Percentiles rank a stretch among this genome's conserved stretches.
phyloP scores from a whole-genome alignment of 2,797 vertebrate genomes.

The Myotis pilosus region DNA sequence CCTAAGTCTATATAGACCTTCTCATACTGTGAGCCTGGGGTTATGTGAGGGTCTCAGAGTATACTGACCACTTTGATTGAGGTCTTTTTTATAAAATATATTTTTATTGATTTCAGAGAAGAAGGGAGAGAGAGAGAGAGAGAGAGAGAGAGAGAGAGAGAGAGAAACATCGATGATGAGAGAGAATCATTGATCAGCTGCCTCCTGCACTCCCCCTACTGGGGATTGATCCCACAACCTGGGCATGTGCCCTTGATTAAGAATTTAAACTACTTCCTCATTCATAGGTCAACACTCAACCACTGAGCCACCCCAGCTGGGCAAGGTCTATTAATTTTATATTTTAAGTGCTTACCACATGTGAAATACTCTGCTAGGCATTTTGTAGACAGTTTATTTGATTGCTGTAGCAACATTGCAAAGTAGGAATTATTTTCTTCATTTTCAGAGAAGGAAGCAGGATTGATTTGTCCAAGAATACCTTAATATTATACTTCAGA shows the following conservation, averaged over 20 bases:
- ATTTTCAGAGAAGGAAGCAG: not conserved
- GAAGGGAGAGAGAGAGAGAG: too few species aligned
- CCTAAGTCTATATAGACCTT: not conserved
- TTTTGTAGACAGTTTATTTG: not conserved
- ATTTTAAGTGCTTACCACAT: not conserved
- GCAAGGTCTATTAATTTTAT: not conserved
- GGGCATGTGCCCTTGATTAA: too few species aligned
- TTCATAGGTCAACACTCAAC: too few species aligned
- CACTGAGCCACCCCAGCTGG: too few species aligned
- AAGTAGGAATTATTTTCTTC: not conserved
- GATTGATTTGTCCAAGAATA: not conserved
- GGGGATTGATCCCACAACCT: too few species aligned
- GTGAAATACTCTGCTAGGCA: not conserved
- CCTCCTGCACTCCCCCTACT: too few species aligned
- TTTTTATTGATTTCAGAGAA: too few species aligned
- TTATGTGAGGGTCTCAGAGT: not conserved
- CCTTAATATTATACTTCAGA: not conserved
- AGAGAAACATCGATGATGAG: too few species aligned
- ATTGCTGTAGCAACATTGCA: not conserved
- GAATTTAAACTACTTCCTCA: too few species aligned
- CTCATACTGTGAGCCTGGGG: not conserved
- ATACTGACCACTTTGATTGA: not conserved
- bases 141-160: too few species aligned
- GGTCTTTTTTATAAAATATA: too few species aligned
- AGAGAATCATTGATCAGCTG: too few species aligned